Conservation (phyloP, 2,797 vertebrate species). For the Thalassophryne amazonica region DNA sequence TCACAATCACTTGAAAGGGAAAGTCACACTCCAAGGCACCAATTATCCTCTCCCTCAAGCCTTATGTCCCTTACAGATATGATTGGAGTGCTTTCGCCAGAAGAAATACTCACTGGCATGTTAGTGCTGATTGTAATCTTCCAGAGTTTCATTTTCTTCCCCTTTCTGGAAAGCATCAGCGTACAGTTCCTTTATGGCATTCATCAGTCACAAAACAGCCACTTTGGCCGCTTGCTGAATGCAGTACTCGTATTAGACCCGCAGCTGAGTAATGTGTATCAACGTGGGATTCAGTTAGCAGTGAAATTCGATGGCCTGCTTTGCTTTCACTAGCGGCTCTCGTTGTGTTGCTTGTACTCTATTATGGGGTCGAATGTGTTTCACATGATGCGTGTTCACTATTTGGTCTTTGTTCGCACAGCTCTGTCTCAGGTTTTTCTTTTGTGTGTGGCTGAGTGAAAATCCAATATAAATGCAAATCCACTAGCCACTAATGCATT, state of each 20-base stretch:
- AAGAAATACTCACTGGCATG: slow-evolving; percentile 29
- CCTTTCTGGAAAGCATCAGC: slow-evolving; percentile 14
- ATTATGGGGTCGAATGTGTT: slow-evolving; percentile 71
- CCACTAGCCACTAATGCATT: slow-evolving; percentile 77
- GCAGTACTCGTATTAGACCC: slow-evolving; percentile 20
- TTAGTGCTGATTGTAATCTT: slow-evolving; percentile 30
- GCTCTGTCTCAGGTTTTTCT: slow-evolving; percentile 72
- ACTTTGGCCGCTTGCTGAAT: slow-evolving; percentile 27
- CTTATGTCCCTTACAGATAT: slow-evolving; percentile 46
- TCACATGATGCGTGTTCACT: slow-evolving; percentile 66
- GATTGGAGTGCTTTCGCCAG: slow-evolving; percentile 33
- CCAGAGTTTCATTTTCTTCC: background rate
- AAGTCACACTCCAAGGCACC: slow-evolving; percentile 35
- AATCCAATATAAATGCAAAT: slow-evolving; percentile 88
- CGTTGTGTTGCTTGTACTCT: slow-evolving; percentile 57
- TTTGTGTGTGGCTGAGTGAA: slow-evolving; percentile 58
- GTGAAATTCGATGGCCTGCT: slow-evolving; percentile 53
- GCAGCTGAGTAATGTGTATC: slow-evolving; percentile 47
- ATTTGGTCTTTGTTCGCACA: slow-evolving; percentile 71
- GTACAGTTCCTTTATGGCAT: slow-evolving; percentile 34
- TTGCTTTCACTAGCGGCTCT: slow-evolving; percentile 53
- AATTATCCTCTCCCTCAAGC: slow-evolving; percentile 47
- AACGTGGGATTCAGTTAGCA: slow-evolving; percentile 29
- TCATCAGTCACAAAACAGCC: slow-evolving; percentile 41
- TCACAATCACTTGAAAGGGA: slow-evolving; percentile 62